Evolutionary conservation across 2,113 vertebrate species (phyloP), one percentile per base, ranked within the genome.

Genomic region (Prolemur simus): DNA sequence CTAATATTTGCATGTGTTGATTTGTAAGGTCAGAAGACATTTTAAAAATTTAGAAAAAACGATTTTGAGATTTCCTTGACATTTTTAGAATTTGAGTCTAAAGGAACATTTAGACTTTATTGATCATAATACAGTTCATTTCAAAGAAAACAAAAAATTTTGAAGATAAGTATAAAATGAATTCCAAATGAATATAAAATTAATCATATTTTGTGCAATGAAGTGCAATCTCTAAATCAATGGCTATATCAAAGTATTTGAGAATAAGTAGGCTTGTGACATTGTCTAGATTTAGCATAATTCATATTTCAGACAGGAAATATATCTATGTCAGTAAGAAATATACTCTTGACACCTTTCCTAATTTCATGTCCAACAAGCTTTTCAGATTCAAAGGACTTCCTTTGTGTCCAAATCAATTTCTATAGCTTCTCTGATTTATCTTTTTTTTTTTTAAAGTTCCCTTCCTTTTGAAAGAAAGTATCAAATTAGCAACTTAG

Each of bases 401-500:
- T 94, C 37, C 13, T 89, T 77, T 68, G n/a, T 45, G 45, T 49
- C 2, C 8, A 87, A 49, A 88, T 73, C 5, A 68, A 84, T 89
- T 91, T 81, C 58, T 85, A 37, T 12, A 92, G 17, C 20, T 87
- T 96, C 88, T 92, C 63, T 49, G 93, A 78, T 96, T 93, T 94
- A 87, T 42, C 39, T 91, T 27, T 60, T 10, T 87, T n/a, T n/a
- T 20, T 87, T 89, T 58, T 39, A 78, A 90, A 60, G 12, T 78
- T 68, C 34, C 12, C 2, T 89, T 89, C n/a, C 42, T 69, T 96
- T 86, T 74, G 60, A 95, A 89, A 92, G 4, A 76, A 88, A 32
- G 5, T 94, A 20, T 91, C 45, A 89, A 60, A 66, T 86, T 93
- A 66, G 21, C 29, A 93, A 95, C 39, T 78, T 87, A 87, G 71